phyloP scores from a whole-genome alignment of 2,797 vertebrate genomes.

The Gymnopithys bicolor region DNA sequence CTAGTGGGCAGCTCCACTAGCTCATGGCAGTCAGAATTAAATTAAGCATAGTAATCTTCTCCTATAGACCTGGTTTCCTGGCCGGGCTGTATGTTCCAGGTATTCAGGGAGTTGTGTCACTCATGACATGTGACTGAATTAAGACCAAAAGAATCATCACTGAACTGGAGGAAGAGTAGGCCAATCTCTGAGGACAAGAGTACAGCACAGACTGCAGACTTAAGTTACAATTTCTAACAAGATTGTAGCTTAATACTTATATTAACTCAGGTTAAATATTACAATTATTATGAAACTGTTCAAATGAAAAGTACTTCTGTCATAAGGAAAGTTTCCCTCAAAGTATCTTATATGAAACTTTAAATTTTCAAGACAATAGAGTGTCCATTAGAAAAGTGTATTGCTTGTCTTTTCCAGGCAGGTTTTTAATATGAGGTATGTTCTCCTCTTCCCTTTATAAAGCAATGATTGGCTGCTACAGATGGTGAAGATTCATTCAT shows the following conservation, averaged over 20 bases:
- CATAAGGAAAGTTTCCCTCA: background rate
- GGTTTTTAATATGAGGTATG: background rate
- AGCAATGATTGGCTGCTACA: background rate
- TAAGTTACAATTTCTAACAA: background rate
- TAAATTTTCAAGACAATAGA: background rate
- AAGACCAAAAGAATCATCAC: background rate
- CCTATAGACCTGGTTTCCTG: background rate
- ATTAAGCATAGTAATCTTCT: rapidly evolving
- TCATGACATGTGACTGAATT: background rate
- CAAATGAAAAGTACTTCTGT: background rate
- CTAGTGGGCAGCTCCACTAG: background rate
- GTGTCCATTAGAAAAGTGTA: background rate
- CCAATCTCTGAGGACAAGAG: background rate
- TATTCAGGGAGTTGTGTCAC: background rate
- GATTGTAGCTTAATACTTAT: background rate
- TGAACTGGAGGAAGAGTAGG: background rate
- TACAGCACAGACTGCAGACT: background rate
- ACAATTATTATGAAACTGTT: background rate
- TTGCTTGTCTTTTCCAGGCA: background rate
- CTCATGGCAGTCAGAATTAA: background rate
- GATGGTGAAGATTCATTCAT: background rate
- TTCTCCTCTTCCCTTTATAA: background rate
- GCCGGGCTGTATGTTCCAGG: background rate
- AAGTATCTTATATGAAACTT: background rate
- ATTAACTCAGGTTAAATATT: background rate